Evolutionary conservation across 2,888 invertebrate genomes (phyloP).

Genomic region (Yponomeuta malinellus): DNA sequence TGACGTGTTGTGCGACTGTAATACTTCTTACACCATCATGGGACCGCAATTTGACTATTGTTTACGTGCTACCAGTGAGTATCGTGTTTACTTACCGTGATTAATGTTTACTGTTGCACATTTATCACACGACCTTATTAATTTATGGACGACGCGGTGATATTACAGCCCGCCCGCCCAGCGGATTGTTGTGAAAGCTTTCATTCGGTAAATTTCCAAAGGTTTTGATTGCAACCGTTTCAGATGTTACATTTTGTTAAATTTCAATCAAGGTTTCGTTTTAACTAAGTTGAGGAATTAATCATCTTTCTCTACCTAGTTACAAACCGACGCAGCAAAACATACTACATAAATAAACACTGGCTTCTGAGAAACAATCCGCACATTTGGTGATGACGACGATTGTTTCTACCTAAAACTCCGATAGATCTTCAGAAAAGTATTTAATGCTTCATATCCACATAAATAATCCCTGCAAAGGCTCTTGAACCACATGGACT

Average conservation of each 20-base stretch:
- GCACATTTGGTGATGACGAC: not conserved
- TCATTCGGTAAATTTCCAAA: constrained; percentile 26
- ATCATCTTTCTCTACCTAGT: not conserved
- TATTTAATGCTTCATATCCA: not conserved
- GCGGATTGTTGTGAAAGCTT: constrained; percentile 27
- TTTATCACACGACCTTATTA: constrained; percentile 13
- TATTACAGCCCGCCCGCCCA: constrained; percentile 21
- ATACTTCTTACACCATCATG: constrained; percentile 35
- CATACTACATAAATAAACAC: constrained; percentile 6
- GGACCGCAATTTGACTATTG: constrained; percentile 72
- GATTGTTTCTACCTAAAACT: not conserved
- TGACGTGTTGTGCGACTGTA: constrained; percentile 51
- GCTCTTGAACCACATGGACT: not conserved
- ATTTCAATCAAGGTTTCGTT: not conserved
- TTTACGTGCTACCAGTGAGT: constrained; percentile 68
- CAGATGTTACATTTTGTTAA: not conserved
- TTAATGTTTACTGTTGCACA: constrained; percentile 2
- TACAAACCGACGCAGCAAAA: no score
- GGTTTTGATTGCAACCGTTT: constrained; percentile 13
- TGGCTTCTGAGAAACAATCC: not conserved
- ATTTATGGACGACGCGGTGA: constrained; percentile 21
- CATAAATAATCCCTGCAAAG: not conserved
- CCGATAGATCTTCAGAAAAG: not conserved
- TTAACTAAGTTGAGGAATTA: not conserved
- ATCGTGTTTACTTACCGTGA: constrained; percentile 18